Base-by-base conservation (phyloP, 1,140 invertebrate species). In the Drosophila miranda region DNA sequence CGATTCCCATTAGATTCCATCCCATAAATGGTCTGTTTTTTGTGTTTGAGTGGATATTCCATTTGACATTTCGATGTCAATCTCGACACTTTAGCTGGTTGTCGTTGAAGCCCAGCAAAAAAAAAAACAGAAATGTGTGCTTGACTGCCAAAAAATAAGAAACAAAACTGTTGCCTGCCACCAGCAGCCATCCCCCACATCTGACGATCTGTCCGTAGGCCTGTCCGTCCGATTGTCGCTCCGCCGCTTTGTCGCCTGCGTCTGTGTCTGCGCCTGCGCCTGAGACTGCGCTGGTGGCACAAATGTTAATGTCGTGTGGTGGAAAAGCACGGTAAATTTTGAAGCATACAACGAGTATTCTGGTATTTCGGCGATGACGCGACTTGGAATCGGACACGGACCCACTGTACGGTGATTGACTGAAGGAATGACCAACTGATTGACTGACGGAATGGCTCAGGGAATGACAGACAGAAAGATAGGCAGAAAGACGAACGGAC, bases 221-320 rank as follows among this genome's bases (percentile, higher is more conserved):
- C 44, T 26, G 42, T 26, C 34, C 53, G 44, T 19, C 28, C 38
- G 48, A 55, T 48, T 67, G 64, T 68, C 64, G 64, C 30, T 34
- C 1, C 34, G 9, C 11, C 3, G 34, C 34, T 34, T 34, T 34
- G 34, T 34, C 53, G 59, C 34, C 34, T 13, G 34, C 34, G 34
- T 62, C 64, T 61, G 34, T 11, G 34, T 50, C 64, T 61, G 57
- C 45, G 68, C 63, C 16, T 13, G 34, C 34, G 34, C 64, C 64
- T 61, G 34, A 11, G 34, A 62, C 64, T 61, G 57, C 48, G 68
- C 68, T 81, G 77, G 73, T 81, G 78, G 78, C 73, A 76, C 59
- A 81, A 81, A 73, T 77, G 73, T 77, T 81, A 81, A 77, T 72
- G 77, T 76, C 67, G 63, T 73, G 68, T 73, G 78, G 68, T 80